Percentiles rank a stretch among this genome's conserved stretches.
phyloP scores from a whole-genome alignment of 2,888 invertebrate genomes.

The Eupeodes luniger region DNA sequence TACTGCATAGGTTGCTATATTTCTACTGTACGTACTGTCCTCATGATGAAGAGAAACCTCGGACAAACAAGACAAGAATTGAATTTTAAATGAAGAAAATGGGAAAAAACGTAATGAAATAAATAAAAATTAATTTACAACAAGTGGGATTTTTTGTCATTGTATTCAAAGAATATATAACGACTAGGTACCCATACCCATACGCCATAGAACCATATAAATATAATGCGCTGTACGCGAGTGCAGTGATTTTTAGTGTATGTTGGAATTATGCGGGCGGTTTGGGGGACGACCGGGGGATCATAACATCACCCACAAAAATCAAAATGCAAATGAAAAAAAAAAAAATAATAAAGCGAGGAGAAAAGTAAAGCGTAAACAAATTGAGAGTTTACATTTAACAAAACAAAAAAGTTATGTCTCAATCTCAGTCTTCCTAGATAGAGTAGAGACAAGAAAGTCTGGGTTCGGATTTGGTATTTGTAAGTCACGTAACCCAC shows the following conservation, averaged over 20 bases:
- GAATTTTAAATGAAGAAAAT: slow-evolving; percentile 32
- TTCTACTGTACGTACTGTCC: background rate
- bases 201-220: no score
- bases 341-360: background rate
- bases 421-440: background rate
- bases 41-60: slow-evolving; percentile 6
- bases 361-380: background rate
- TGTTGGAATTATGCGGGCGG: background rate
- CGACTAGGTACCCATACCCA: no score
- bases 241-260: background rate
- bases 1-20: background rate
- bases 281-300: background rate
- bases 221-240: background rate
- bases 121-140: slow-evolving; percentile 33
- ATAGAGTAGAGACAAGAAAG: background rate
- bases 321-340: background rate
- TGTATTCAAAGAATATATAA: background rate
- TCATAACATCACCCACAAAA: slow-evolving; percentile 6
- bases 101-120: slow-evolving; percentile 23
- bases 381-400: slow-evolving; percentile 17
- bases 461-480: background rate
- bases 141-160: slow-evolving; percentile 36
- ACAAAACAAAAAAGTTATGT: background rate
- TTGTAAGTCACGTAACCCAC: background rate
- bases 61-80: slow-evolving; percentile 16